phyloP scores from a whole-genome alignment of 1,140 invertebrate genomes.

The Apis dorsata region DNA sequence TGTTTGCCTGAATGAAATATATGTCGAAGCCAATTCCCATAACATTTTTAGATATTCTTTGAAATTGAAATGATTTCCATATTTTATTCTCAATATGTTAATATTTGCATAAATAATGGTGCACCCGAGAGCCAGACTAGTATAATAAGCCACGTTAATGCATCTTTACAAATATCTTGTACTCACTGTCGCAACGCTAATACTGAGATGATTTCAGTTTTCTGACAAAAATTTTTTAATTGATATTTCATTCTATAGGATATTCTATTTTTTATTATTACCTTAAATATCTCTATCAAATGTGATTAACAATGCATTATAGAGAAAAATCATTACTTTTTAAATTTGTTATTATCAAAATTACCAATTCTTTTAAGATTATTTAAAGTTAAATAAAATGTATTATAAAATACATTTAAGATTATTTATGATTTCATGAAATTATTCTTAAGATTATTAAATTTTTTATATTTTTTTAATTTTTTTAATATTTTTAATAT shows the following conservation, averaged over 20 bases:
- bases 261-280: background rate
- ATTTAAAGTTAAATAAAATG: background rate
- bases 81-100: conserved; percentile 47
- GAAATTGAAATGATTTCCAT: background rate
- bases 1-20: no score
- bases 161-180: conserved; percentile 38
- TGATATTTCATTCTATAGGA: background rate
- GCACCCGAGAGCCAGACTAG: conserved; percentile 60
- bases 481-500: no score
- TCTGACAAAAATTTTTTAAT: background rate
- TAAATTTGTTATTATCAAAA: background rate
- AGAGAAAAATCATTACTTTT: background rate
- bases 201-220: conserved; percentile 29
- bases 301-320: background rate
- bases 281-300: background rate
- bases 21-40: conserved; percentile 1
- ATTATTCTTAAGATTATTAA: no score
- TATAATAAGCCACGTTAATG: conserved; percentile 53
- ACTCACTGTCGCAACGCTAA: conserved; percentile 16
- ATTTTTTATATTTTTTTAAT: no score
- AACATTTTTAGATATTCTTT: background rate
- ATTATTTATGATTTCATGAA: background rate
- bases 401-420: background rate
- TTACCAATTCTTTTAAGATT: background rate
- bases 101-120: conserved; percentile 47